Base-by-base conservation (phyloP, 2,797 vertebrate genomes). In the Bufotes viridis region DNA sequence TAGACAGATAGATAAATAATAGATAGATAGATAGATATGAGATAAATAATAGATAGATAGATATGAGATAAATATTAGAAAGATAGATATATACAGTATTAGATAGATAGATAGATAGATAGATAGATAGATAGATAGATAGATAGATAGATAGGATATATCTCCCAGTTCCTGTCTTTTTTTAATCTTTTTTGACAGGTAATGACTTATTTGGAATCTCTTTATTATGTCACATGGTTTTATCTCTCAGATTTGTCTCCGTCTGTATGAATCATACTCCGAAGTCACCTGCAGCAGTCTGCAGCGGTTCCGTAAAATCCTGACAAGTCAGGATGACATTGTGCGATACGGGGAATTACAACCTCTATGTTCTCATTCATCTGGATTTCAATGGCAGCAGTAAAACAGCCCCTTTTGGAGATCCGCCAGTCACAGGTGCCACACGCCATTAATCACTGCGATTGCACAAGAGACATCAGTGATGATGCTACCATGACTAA, bases 401-500 rank as follows among this genome's bases (percentile, higher is more conserved):
- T 11, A 76, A n/a, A 55, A 76, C n/a, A 76, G 58, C 57, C 20
- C 49, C 29, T 76, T 29, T 1, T 76, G 83, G 70, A 75, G 49
- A 22, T 13, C 4, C 63, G 83, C 83, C 83, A 75, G 60, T 9
- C 22, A 61, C 20, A 8, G 5, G 61, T 85, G 72, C 29, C 72
- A 65, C 34, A 60, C 26, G 53, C 11, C 15, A n/a, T 76, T 49
- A 49, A 11, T 85, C 72, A 70, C 18, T 15, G 22, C 49, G 12
- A 63, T 76, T 60, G 78, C 34, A 85, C 72, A 76, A 24, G 22
- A 76, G 57, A 34, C 57, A 61, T 63, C 22, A 51, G 22, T 3
- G 10, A 63, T 85, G 72, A 85, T 49, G 18, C 26, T 42, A n/a
- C 70, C 13, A 12, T 85, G 83, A 78, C 34, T 78, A 76, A 63